Evolutionary conservation across 1,140 invertebrate genomes (phyloP).

Genomic region (Pseudoatta argentina): DNA sequence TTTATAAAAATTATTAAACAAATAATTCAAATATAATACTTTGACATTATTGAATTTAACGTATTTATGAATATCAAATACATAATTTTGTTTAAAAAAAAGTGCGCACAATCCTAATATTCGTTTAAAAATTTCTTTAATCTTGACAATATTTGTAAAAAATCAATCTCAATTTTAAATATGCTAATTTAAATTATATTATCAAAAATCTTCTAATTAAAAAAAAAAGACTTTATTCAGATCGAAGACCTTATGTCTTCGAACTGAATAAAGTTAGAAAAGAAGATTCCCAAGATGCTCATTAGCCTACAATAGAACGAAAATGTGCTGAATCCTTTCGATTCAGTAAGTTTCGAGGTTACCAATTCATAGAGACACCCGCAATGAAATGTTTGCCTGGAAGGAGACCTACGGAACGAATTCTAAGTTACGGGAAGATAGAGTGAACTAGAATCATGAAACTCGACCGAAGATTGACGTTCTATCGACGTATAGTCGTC

Average conservation of each 20-base stretch:
- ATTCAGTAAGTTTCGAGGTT: constrained; percentile 52
- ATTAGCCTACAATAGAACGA: not conserved
- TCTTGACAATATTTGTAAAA: not conserved
- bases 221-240: too few relatives aligned
- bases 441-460: constrained; percentile 7
- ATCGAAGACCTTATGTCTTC: not conserved
- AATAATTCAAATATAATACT: too few relatives aligned
- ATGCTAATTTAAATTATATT: not conserved
- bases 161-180: not conserved
- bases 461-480: constrained; percentile 39
- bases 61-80: too few relatives aligned
- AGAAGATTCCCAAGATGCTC: not conserved
- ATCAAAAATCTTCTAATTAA: constrained; percentile 25
- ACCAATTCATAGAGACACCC: not conserved
- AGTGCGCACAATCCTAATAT: not conserved
- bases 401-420: constrained; percentile 30
- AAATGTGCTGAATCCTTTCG: not conserved
- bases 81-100: too few relatives aligned
- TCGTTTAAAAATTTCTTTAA: not conserved
- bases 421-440: constrained; percentile 25
- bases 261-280: not conserved
- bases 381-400: constrained; percentile 44
- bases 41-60: too few relatives aligned
- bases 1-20: too few relatives aligned
- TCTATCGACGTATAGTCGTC: constrained; percentile 18